Evolutionary conservation across 1,140 invertebrate species (phyloP), one percentile per base, ranked within the genome.

Genomic region (Drosophila tsacasi): DNA sequence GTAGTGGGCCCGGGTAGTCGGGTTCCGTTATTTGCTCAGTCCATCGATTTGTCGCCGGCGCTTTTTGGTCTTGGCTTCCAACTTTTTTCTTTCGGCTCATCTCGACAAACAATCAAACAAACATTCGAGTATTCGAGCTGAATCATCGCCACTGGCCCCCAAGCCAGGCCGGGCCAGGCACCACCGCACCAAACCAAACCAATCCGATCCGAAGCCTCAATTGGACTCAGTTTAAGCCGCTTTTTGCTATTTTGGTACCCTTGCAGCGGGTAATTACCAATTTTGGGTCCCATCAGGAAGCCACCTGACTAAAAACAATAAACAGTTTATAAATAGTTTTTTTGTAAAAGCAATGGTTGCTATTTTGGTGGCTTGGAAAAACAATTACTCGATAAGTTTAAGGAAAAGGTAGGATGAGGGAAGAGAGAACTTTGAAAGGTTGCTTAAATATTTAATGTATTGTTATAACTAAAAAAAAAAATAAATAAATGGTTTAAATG

Each of bases 21-120:
- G 72, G 81, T 89, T 81, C 84, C 84, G 84, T 81, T 87, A 87
- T 87, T 87, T 87, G 72, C 64, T 8, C 35, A 47, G 65, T 39
- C 64, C 64, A 68, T 68, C 42, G 67, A 73, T 72, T 73, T 73
- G 69, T 72, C 69, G 67, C 32, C 54, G 69, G 44, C 12, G 21
- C 35, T 71, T 68, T 79, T 78, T 66, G 37, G 37, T 27, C 9
- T 60, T 44, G 27, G 42, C 27, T 32, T 46, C 12, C 25, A 3
- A 17, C 23, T 67, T 62, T 25, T 12, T 37, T 47, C 30, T 27
- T 47, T 65, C 55, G 30, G 81, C 81, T 69, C 81, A 87, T 89
- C 84, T 87, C 87, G 75, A 66, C 84, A 87, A 78, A 80, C 71
- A 71, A 67, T 66, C 60, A 73, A 71, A 61, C 67, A 75, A 79